A percentile compares a stretch with the other conserved stretches of the same genome.
phyloP scores from a whole-genome alignment of 2,888 invertebrate genomes.

The Diaperis boleti region DNA sequence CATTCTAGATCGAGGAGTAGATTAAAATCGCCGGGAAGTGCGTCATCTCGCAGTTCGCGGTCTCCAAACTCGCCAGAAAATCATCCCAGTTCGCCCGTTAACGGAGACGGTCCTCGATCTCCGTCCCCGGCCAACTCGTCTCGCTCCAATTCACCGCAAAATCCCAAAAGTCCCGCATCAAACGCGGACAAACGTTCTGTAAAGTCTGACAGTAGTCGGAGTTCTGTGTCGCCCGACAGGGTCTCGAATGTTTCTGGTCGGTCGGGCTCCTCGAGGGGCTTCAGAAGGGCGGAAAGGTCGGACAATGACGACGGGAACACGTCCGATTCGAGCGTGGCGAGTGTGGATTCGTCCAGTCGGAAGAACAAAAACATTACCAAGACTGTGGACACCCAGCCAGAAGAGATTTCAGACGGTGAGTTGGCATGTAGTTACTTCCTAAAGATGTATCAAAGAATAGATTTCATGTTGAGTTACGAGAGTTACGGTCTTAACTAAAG shows the following conservation, averaged over 20 bases:
- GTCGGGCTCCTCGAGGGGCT: conserved; percentile 49
- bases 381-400: conserved; percentile 64
- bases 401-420: conserved; percentile 75
- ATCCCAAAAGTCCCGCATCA: conserved; percentile 28
- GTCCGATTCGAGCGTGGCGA: conserved; percentile 64
- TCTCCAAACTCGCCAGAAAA: conserved; percentile 28
- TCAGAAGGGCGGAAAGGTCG: conserved; percentile 53
- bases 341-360: conserved; percentile 61
- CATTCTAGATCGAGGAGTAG: conserved; percentile 26
- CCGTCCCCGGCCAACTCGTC: conserved; percentile 51
- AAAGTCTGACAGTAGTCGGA: conserved; percentile 56
- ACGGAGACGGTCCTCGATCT: conserved; percentile 45
- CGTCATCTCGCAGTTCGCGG: conserved; percentile 34
- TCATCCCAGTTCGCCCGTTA: conserved; percentile 32
- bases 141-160: conserved; percentile 45
- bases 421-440: no score
- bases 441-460: no score
- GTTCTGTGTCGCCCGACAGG: conserved; percentile 50
- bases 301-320: conserved; percentile 59
- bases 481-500: no score
- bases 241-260: conserved; percentile 50
- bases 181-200: conserved; percentile 51
- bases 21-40: conserved; percentile 28
- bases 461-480: no score
- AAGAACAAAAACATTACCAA: conserved; percentile 58